Percentiles rank a stretch among this genome's conserved stretches.
Evolutionary conservation across 2,797 vertebrate genomes (phyloP).

Genomic region (Chiloscyllium punctatum): DNA sequence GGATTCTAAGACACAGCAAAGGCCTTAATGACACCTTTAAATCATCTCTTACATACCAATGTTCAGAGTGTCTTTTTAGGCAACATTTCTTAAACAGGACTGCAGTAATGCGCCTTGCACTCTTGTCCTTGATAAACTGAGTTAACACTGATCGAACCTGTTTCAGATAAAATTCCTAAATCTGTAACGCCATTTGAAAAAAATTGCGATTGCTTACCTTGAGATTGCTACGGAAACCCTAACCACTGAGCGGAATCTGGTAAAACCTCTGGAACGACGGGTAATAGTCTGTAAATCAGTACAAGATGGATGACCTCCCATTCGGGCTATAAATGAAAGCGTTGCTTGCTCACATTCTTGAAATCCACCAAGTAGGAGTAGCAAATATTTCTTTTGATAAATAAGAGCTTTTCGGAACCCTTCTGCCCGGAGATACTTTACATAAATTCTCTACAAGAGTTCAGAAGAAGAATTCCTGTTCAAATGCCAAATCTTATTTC

Average conservation of each 20-base stretch:
- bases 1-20: neutral
- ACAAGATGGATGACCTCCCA: conserved; percentile 72
- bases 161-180: too few species aligned
- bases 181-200: neutral
- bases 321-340: conserved; percentile 76
- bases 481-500: neutral
- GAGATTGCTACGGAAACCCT: conserved; percentile 86
- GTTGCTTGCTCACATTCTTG: conserved; percentile 95
- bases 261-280: conserved; percentile 67
- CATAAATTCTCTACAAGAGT: conserved; percentile 76
- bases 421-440: conserved; percentile 85
- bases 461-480: conserved; percentile 34
- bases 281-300: conserved; percentile 61
- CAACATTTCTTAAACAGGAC: neutral
- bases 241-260: conserved; percentile 80
- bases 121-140: neutral
- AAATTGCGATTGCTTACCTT: conserved; percentile 59
- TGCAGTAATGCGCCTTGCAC: neutral
- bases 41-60: neutral
- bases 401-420: conserved; percentile 94
- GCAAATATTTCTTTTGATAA: conserved; percentile 95
- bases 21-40: neutral
- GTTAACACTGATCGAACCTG: neutral
- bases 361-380: conserved; percentile 87
- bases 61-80: neutral